Conservation (phyloP, 1,140 invertebrate genomes). For the Caenorhabditis brenneri region DNA sequence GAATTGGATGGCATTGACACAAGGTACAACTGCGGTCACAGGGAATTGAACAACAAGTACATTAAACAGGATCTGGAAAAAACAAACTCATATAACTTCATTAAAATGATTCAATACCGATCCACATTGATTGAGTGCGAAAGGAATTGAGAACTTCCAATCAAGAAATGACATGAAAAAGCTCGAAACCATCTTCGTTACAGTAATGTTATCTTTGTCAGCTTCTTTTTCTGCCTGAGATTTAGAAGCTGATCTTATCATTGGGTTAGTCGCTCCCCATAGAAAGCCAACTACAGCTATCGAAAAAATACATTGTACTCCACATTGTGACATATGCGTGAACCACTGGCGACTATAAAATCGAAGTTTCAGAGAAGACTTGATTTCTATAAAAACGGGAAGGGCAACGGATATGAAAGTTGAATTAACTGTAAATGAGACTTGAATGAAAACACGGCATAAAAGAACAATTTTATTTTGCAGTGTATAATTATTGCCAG, state of each 20-base stretch:
- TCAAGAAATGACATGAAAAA: not conserved
- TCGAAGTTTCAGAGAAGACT: too few relatives aligned
- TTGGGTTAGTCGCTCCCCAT: slow-evolving; percentile 26
- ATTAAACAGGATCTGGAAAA: slow-evolving; percentile 5
- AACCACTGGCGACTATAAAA: not conserved
- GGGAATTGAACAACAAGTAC: not conserved
- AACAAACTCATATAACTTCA: not conserved
- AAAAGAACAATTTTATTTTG: too few relatives aligned
- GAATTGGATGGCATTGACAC: slow-evolving; percentile 11
- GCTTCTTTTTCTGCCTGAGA: not conserved
- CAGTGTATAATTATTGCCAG: too few relatives aligned
- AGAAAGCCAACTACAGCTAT: not conserved
- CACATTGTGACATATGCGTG: not conserved
- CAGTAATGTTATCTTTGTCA: not conserved
- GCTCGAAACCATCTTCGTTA: not conserved
- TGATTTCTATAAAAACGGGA: too few relatives aligned
- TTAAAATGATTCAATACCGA: not conserved
- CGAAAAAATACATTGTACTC: not conserved
- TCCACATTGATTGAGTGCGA: not conserved
- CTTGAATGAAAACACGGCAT: too few relatives aligned
- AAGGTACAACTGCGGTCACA: not conserved
- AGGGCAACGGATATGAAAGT: too few relatives aligned
- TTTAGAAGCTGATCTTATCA: not conserved
- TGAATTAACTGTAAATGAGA: too few relatives aligned
- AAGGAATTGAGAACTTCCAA: slow-evolving; percentile 10